Base-by-base conservation (phyloP, 2,113 vertebrate genomes). In the Neodontobutis hainanensis region DNA sequence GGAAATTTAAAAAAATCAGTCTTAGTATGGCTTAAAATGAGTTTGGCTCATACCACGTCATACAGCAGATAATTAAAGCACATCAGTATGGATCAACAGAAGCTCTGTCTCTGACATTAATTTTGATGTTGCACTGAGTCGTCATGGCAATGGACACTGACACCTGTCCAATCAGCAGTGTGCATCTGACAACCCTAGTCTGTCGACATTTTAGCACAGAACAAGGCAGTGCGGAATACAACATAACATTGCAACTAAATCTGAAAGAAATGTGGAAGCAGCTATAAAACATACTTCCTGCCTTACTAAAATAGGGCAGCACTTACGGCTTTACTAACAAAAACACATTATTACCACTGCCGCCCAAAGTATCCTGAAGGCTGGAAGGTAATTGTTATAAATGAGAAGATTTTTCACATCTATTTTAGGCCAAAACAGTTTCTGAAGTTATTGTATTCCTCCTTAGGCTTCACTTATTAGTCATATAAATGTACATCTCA, bases 131-230 rank as follows among this genome's bases (percentile, higher is more conserved):
- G 19, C 19, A 27, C 19, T 27, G 19, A 27, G 19, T 9, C 48
- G 8, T 16, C 48, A 16, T 19, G 48, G 48, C 58, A 38, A 27
- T 27, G 19, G 19, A 27, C 19, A 27, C 75, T 70, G 68, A 83
- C 78, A 83, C 70, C 68, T 77, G 72, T 80, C 84, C 65, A 62
- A 43, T 82, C 66, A 61, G 27, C 27, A 76, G 44, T 65, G 36
- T 3, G 36, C 40, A 71, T 81, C 70, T n/a, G n/a, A n/a, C n/a
- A n/a, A n/a, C n/a, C n/a, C n/a, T n/a, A n/a, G n/a, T n/a, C n/a
- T 36, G 36, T 64, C 75, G 72, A 70, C 36, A 45, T 55, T 27
- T 53, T 27, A 27, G 19, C 19, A 27, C 48, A 50, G 59, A 81
- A 55, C 71, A 55, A 77, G 46, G 46, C 66, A 52, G 70, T 6